phyloP scores from a whole-genome alignment of 1,140 invertebrate species.

The Brachionus paranguensis region DNA sequence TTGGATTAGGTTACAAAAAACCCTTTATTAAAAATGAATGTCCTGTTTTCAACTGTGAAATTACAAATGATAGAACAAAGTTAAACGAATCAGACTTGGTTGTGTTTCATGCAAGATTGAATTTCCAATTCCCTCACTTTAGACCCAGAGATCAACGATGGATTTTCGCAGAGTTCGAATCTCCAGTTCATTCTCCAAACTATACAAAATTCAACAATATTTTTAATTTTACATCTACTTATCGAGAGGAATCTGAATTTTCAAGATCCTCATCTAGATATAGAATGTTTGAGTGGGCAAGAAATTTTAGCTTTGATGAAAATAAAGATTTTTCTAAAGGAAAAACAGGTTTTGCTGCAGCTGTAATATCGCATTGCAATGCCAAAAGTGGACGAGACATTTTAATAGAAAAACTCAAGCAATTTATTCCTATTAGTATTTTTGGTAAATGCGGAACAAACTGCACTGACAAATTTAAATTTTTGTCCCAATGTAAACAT shows the following conservation, averaged over 20 bases:
- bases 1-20: background rate
- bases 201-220: conserved; percentile 19
- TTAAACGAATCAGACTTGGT: background rate
- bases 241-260: conserved; percentile 14
- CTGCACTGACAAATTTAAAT: background rate
- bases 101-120: background rate
- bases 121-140: background rate
- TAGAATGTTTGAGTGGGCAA: conserved; percentile 32
- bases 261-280: background rate
- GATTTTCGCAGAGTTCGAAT: background rate
- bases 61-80: background rate
- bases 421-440: conserved; percentile 46
- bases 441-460: conserved; percentile 46
- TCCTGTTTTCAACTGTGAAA: conserved; percentile 17
- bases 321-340: background rate
- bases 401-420: conserved; percentile 41
- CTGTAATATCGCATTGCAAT: conserved; percentile 37
- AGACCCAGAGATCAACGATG: background rate
- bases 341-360: background rate
- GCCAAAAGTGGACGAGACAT: conserved; percentile 4
- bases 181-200: background rate
- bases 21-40: background rate
- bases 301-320: background rate
- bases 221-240: background rate
- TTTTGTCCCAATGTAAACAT: background rate